Base-by-base conservation (phyloP, 2,888 invertebrate species). In the Aphelenchoides bicaudatus region DNA sequence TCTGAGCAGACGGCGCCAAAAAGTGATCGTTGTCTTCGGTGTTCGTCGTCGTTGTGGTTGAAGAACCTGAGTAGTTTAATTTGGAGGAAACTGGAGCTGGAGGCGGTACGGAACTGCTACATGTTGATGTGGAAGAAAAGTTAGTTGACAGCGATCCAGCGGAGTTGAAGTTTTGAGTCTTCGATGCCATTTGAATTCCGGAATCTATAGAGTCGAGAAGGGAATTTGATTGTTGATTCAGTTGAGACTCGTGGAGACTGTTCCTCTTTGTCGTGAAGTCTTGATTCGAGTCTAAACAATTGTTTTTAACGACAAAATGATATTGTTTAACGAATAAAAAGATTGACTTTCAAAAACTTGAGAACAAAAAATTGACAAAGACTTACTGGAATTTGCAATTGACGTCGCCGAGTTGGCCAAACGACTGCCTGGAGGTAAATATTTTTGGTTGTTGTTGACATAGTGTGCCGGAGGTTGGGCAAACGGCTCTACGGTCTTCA, bases 1-100 rank as follows among this genome's bases (percentile, higher is more conserved):
- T 29, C 19, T 61, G 61, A 27, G 52, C 52, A 30, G 38, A 38
- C 25, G 52, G 52, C 10, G 50, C 52, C 39, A 51, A 51, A 21
- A 56, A 46, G 23, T 31, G 28, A 38, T 58, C 39, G 46, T 43
- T 29, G 28, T 34, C 59, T 16, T 28, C 38, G 38, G 39, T 23
- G 56, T 55, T 29, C 27, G 28, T 55, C 5, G 50, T 19, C 28
- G n/a, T n/a, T n/a, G n/a, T n/a, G n/a, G n/a, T n/a, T n/a, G n/a
- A n/a, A n/a, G 47, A 39, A 25, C 49, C 39, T 47, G 57, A 27
- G 23, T 29, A 49, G 13, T 28, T 34, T 19, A 63, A 39, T 8
- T 56, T 30, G 16, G 31, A 38, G 39, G 39, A 46, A 27, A 46
- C 37, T 21, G 60, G 34, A 21, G 34, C 48, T 2, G 59, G 52